These are phyloP conservation scores for Tautogolabrus adspersus DNA, from an alignment of 2,113 vertebrate genomes.

Conservation along the genomic window DNA sequence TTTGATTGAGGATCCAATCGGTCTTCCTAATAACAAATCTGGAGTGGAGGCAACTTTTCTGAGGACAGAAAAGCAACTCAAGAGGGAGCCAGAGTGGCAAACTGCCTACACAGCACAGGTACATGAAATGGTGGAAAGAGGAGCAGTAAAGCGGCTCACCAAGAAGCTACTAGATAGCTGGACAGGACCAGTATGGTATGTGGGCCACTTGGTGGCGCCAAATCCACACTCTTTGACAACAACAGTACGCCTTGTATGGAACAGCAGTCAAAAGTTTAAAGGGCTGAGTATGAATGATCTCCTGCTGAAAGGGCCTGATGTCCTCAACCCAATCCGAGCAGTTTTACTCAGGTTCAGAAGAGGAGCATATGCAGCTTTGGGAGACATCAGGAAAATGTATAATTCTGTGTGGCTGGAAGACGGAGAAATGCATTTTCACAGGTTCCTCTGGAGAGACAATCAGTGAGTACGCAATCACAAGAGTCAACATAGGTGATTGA, in stretches of 20 bases:
- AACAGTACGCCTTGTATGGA: not conserved
- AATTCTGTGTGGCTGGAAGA: slow-evolving; percentile 51
- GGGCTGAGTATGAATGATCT: slow-evolving; percentile 29
- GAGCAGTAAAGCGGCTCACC: slow-evolving; percentile 23
- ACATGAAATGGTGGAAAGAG: slow-evolving; percentile 46
- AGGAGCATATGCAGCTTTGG: not conserved
- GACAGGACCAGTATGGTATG: slow-evolving; percentile 40
- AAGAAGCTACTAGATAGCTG: not conserved
- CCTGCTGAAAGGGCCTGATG: slow-evolving; percentile 43
- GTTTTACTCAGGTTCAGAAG: slow-evolving; percentile 32
- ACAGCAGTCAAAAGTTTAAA: slow-evolving; percentile 41
- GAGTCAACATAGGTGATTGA: slow-evolving; percentile 26
- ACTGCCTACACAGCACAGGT: not conserved
- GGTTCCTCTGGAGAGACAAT: slow-evolving; percentile 47
- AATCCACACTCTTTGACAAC: too few species aligned
- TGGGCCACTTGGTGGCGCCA: too few species aligned
- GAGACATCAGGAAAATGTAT: slow-evolving; percentile 43
- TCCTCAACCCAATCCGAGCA: slow-evolving; percentile 41
- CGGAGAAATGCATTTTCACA: slow-evolving; percentile 36
- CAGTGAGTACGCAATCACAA: slow-evolving; percentile 15
- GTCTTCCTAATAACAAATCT: too few species aligned
- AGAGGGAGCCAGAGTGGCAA: slow-evolving; percentile 14
- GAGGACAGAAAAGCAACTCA: slow-evolving; percentile 25
- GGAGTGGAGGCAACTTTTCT: too few species aligned
- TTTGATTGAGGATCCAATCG: too few species aligned